A percentile compares a stretch with the other conserved stretches of the same genome.
These are phyloP conservation scores for Habrosyne pyritoides DNA, from an alignment of 2,888 invertebrate species.

Conservation along the genomic window DNA sequence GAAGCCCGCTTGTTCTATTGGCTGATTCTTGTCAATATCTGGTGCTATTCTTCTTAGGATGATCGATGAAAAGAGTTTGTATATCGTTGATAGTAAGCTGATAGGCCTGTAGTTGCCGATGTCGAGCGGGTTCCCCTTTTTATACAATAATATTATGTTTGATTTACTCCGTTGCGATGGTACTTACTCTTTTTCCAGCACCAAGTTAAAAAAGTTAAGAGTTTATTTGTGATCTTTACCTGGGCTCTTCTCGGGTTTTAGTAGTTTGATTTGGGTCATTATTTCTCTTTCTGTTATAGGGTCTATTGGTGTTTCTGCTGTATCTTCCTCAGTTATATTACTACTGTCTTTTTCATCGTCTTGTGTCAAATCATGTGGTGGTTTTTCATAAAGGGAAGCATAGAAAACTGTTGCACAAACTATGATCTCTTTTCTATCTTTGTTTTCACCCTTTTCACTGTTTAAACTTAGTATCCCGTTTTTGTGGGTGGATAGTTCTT, in stretches of 20 bases:
- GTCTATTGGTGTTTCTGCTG: too few relatives aligned
- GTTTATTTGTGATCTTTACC: too few relatives aligned
- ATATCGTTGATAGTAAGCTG: slow-evolving; percentile 7
- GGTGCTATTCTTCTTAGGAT: too few relatives aligned
- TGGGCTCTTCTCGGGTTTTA: neutral
- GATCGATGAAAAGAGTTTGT: neutral
- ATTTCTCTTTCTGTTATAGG: too few relatives aligned
- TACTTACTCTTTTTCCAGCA: neutral
- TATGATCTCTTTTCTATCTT: too few relatives aligned
- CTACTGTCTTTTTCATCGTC: too few relatives aligned
- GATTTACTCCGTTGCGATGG: slow-evolving; percentile 14
- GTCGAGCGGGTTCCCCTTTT: slow-evolving; percentile 7
- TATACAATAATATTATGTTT: slow-evolving; percentile 11
- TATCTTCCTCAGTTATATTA: too few relatives aligned
- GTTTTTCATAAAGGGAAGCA: too few relatives aligned
- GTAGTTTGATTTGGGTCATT: too few relatives aligned
- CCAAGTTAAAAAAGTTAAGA: too few relatives aligned
- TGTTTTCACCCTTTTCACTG: neutral
- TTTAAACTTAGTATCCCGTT: slow-evolving; percentile 7
- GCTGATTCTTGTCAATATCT: neutral
- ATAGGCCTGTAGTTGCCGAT: slow-evolving; percentile 11
- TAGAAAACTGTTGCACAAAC: too few relatives aligned
- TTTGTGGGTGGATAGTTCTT: slow-evolving; percentile 8
- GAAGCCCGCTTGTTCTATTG: neutral
- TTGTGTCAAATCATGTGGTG: too few relatives aligned